Conservation (phyloP, 1,140 invertebrate genomes). For the Uloborus diversus region DNA sequence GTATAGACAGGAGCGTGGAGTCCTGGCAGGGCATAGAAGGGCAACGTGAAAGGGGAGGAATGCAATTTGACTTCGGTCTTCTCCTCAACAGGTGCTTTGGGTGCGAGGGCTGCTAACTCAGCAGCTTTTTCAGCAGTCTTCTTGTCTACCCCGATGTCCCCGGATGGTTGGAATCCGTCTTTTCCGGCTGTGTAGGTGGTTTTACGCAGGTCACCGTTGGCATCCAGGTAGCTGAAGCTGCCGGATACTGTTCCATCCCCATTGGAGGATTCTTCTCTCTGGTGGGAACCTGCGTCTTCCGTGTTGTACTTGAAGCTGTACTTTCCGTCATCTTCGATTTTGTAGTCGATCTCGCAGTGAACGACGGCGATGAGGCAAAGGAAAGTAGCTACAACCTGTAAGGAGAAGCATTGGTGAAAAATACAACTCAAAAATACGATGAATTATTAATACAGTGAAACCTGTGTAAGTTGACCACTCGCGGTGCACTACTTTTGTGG, state of each 20-base stretch:
- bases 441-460: no score
- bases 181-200: constrained; percentile 72
- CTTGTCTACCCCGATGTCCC: constrained; percentile 57
- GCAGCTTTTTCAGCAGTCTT: constrained; percentile 53
- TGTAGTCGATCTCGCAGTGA: background rate
- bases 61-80: constrained; percentile 25
- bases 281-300: constrained; percentile 75
- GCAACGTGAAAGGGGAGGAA: constrained; percentile 23
- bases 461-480: no score
- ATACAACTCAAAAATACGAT: no score
- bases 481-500: no score
- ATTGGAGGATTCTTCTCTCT: constrained; percentile 77
- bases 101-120: constrained; percentile 54
- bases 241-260: constrained; percentile 82
- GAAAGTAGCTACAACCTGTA: background rate
- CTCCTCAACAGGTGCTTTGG: constrained; percentile 46
- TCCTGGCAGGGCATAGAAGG: constrained; percentile 8
- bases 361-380: constrained; percentile 29
- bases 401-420: no score
- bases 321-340: constrained; percentile 64
- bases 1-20: constrained; percentile 26
- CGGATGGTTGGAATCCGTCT: constrained; percentile 45
- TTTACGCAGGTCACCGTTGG: constrained; percentile 80
- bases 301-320: constrained; percentile 80
- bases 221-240: constrained; percentile 84